These are phyloP conservation scores for Hermaeophaga mercurialis DNA, from an alignment of 2,888 invertebrate species.

Conservation along the genomic window DNA sequence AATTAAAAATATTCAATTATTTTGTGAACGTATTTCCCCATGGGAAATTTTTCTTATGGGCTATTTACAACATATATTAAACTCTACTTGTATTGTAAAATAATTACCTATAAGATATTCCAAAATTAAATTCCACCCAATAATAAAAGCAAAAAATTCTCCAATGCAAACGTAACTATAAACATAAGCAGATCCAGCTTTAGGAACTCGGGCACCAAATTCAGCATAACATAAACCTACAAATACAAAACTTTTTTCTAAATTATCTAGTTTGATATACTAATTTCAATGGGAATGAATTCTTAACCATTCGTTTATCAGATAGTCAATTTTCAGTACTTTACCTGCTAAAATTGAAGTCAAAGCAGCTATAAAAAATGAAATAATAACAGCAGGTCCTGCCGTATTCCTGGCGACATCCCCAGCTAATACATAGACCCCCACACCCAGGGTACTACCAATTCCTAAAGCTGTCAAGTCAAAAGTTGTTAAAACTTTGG, in stretches of 20 bases:
- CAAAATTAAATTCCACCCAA: constrained; percentile 92
- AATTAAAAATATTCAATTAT: too few species aligned
- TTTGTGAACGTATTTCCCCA: too few species aligned
- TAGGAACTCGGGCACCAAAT: constrained; percentile 87
- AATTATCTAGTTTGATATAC: too few species aligned
- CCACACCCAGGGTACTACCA: constrained; percentile 85
- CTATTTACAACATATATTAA: too few species aligned
- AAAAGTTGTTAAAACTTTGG: constrained; percentile 77
- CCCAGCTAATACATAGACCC: constrained; percentile 88
- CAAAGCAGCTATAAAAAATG: constrained; percentile 87
- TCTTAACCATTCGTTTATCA: too few species aligned
- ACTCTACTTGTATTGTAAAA: too few species aligned
- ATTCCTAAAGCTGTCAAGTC: constrained; percentile 85
- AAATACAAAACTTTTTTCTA: constrained; percentile 20
- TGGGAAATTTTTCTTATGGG: too few species aligned
- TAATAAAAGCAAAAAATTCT: constrained; percentile 87
- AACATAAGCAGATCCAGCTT: constrained; percentile 90
- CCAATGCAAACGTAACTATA: constrained; percentile 94
- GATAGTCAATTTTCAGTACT: too few species aligned
- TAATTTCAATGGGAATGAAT: too few species aligned
- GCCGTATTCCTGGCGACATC: constrained; percentile 80
- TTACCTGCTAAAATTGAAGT: constrained; percentile 90
- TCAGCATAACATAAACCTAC: constrained; percentile 89
- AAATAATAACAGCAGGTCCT: constrained; percentile 85
- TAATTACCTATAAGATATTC: constrained; percentile 86